phyloP scores from a whole-genome alignment of 2,797 vertebrate species.

The Cetoscarus ocellatus region DNA sequence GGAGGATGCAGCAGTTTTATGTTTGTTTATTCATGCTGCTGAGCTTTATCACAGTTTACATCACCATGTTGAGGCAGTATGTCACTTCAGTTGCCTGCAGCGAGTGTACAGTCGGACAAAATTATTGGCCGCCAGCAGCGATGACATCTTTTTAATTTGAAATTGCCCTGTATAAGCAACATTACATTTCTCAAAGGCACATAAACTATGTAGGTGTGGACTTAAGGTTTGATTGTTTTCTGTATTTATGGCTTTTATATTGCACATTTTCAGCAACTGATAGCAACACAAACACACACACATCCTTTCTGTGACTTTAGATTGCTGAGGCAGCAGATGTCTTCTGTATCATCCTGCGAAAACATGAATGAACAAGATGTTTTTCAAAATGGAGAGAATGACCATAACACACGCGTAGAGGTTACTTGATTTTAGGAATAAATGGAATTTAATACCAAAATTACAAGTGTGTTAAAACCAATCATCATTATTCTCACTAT shows the following conservation, averaged over 20 bases:
- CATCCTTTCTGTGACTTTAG: not conserved
- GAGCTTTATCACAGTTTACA: slow-evolving; percentile 50
- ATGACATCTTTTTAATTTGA: slow-evolving; percentile 42
- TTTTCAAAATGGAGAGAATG: not conserved
- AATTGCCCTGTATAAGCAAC: slow-evolving; percentile 1
- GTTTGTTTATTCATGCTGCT: slow-evolving; percentile 36
- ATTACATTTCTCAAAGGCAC: slow-evolving; percentile 16
- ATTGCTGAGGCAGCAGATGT: slow-evolving; percentile 7
- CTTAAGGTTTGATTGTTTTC: slow-evolving; percentile 37
- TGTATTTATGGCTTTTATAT: slow-evolving; percentile 37
- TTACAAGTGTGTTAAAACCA: too few species aligned
- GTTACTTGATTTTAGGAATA: not conserved
- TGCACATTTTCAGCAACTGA: slow-evolving; percentile 10
- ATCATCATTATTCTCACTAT: too few species aligned
- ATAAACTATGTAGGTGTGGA: slow-evolving; percentile 28
- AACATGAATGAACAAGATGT: not conserved
- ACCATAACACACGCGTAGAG: slow-evolving; percentile 1
- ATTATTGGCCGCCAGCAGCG: slow-evolving; percentile 11
- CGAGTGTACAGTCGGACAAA: slow-evolving; percentile 5
- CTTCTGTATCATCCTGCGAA: not conserved
- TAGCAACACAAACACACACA: not conserved
- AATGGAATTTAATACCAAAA: too few species aligned
- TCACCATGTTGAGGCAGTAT: slow-evolving; percentile 52
- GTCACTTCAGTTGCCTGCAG: slow-evolving; percentile 51
- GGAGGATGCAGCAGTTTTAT: slow-evolving; percentile 47